Evolutionary conservation across 2,113 vertebrate species (phyloP).

Genomic region (Dicentrarchus labrax): DNA sequence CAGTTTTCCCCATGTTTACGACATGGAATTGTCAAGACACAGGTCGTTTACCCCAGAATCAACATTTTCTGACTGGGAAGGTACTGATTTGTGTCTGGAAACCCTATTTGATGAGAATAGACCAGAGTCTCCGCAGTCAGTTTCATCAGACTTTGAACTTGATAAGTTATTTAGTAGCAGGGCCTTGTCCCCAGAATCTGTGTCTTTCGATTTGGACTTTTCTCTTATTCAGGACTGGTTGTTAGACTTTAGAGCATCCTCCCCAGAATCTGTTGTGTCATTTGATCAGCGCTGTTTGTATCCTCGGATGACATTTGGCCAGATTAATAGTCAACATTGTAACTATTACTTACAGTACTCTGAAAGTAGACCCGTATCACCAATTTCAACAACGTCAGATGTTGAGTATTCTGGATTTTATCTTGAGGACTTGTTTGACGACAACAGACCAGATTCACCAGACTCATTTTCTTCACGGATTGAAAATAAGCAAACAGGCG

Average conservation of each 20-base stretch:
- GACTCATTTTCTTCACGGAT: constrained; percentile 25
- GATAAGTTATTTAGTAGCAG: constrained; percentile 17
- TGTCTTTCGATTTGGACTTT: constrained; percentile 26
- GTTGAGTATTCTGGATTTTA: not conserved
- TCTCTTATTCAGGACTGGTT: constrained; percentile 7
- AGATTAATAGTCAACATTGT: constrained; percentile 18
- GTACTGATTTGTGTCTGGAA: constrained; percentile 18
- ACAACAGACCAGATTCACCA: constrained; percentile 29
- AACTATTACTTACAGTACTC: constrained; percentile 30
- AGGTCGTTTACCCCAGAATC: constrained; percentile 30
- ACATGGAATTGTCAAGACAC: not conserved
- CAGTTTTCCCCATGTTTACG: too few species aligned
- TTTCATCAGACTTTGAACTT: constrained; percentile 14
- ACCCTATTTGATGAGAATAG: constrained; percentile 5
- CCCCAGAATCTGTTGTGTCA: constrained; percentile 34
- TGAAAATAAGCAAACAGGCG: too few species aligned
- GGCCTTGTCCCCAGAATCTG: constrained; percentile 14
- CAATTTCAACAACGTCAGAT: constrained; percentile 9
- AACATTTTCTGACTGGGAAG: constrained; percentile 29
- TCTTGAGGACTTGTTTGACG: constrained; percentile 8
- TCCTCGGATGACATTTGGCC: not conserved
- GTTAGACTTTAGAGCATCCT: constrained; percentile 36
- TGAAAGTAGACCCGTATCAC: constrained; percentile 10
- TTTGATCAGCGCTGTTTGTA: not conserved
- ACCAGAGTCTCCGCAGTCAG: constrained; percentile 33